Evolutionary conservation across 1,140 invertebrate species (phyloP), one percentile per base, ranked within the genome.

Genomic region (Saccostrea glomerata): DNA sequence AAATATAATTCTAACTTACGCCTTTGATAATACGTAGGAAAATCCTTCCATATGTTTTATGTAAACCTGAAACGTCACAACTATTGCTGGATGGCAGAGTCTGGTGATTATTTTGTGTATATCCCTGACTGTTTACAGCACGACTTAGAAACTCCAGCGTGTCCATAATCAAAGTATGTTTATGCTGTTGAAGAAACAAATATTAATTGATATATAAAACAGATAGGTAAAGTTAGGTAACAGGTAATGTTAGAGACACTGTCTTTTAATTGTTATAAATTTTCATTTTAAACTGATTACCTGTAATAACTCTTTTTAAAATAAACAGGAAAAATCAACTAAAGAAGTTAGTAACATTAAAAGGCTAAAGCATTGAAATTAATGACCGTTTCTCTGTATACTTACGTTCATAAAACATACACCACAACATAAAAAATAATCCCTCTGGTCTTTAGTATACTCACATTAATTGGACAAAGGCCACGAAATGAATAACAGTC

Each of bases 121-220:
- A 17, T 77, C 25, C 23, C 70, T 9, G 70, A 11, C 25, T 25
- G 13, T 77, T 77, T 25, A 92, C 82, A 15, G 90, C 92, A 63
- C 86, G 40, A 17, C 91, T 82, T 0, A 92, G 86, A 5, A 90
- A 89, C 15, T 87, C 87, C 3, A 93, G 86, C 0, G 92, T 90
- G 83, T 93, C 92, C 23, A 93, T 90, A 87, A 93, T 89, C 11
- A 93, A 56, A 12, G 92, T 90, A 30, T 90, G 82, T 15, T 90
- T 90, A 23, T 90, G 90, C 92, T 93, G 86, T n/a, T 82, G 15
- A 58, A 40, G 58, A 63, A 63, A 63, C n/a, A n/a, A 63, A 63
- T 63, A 63, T n/a, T 36, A 36, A 36, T 36, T 36, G 30, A 36
- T 36, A 36, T 13, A 13, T 58, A 56, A 13, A 13, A 3, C 12